These are phyloP conservation scores for Alauda arvensis DNA, from an alignment of 2,797 vertebrate genomes.

Conservation along the genomic window DNA sequence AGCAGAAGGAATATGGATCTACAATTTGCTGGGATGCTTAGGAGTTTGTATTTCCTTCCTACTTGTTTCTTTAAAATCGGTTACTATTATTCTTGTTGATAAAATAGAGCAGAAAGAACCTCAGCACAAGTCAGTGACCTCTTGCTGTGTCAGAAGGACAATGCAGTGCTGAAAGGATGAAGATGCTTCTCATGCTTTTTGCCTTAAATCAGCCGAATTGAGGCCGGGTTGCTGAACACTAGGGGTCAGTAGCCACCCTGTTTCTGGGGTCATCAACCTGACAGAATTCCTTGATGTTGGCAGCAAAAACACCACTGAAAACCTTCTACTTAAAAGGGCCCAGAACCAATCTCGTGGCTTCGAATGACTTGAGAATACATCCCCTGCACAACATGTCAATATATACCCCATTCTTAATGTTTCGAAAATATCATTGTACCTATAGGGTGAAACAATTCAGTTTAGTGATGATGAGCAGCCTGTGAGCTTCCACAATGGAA, in stretches of 20 bases:
- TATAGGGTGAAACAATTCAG: not conserved
- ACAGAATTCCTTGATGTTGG: not conserved
- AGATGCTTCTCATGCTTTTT: not conserved
- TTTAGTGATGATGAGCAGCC: not conserved
- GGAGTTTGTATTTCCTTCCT: not conserved
- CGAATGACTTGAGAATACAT: not conserved
- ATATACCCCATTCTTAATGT: not conserved
- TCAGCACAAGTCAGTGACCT: not conserved
- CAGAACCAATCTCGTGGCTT: not conserved
- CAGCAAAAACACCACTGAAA: not conserved
- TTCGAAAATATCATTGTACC: not conserved
- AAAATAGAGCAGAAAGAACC: not conserved
- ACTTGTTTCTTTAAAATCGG: not conserved
- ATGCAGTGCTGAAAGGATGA: not conserved
- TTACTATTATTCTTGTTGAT: not conserved
- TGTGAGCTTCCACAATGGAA: not conserved
- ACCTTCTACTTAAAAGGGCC: not conserved
- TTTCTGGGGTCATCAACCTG: not conserved
- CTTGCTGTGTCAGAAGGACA: not conserved
- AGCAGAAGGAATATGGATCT: not conserved
- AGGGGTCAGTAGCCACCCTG: conserved; percentile 44
- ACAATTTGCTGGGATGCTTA: not conserved
- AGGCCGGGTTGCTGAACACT: not conserved
- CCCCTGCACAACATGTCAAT: not conserved
- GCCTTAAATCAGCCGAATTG: not conserved